These are phyloP conservation scores for human DNA, from an alignment of 2,113 vertebrate species.

Conservation along the genomic window GRCh38 chr17:32188001-32188500, in stretches of 20 bases:
- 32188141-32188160: not conserved
- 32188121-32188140: not conserved
- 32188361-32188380: not conserved
- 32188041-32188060: not conserved
- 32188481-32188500: not conserved
- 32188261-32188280: not conserved
- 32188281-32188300: not conserved
- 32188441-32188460: not conserved
- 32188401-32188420: not conserved
- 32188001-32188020: not conserved
- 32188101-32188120: too few relatives aligned
- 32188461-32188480: not conserved
- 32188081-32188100: not conserved
- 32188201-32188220: not conserved
- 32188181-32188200: not conserved
- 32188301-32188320: not conserved
- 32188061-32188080: not conserved
- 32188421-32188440: not conserved
- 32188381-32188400: not conserved
- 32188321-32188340: not conserved
- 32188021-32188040: not conserved
- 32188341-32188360: not conserved
- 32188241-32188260: not conserved
- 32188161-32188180: not conserved
- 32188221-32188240: conserved; percentile 1